A percentile compares a stretch with the other conserved stretches of the same genome.
Conservation (phyloP, 2,797 vertebrate genomes). For the Oryzias sinensis region DNA sequence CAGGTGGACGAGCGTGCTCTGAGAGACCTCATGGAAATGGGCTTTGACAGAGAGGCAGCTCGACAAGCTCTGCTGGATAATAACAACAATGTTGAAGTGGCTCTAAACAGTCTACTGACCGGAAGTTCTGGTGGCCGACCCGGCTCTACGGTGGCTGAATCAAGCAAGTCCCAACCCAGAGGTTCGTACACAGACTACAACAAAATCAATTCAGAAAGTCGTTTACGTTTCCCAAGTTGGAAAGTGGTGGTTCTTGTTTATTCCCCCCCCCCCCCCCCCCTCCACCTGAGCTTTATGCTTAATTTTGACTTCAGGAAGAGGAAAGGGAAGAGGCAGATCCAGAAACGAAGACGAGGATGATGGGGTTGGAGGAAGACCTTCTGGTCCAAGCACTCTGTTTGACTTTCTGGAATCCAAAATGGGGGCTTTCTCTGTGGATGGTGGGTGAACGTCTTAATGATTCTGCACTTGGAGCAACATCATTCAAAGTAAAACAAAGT, state of each 20-base stretch:
- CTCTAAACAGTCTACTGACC: constrained; percentile 90
- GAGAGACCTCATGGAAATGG: constrained; percentile 98
- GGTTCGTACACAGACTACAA: constrained; percentile 71
- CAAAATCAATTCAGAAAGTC: not conserved
- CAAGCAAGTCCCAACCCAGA: constrained; percentile 80
- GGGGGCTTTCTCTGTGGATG: constrained; percentile 91
- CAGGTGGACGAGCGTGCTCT: constrained; percentile 96
- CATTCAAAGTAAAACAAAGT: too few species aligned
- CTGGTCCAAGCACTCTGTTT: constrained; percentile 96
- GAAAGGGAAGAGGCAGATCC: constrained; percentile 87
- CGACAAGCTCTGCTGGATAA: constrained; percentile 95
- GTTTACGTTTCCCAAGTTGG: too few species aligned
- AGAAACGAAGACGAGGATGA: constrained; percentile 90
- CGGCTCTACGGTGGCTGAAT: constrained; percentile 69
- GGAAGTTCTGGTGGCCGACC: constrained; percentile 81
- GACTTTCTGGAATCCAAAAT: constrained; percentile 99
- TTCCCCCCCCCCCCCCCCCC: not conserved
- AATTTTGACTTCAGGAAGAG: constrained; percentile 77
- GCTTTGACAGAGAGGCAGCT: constrained; percentile 93
- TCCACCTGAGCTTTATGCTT: not conserved
- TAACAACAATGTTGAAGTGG: constrained; percentile 93
- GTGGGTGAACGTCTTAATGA: constrained; percentile 63
- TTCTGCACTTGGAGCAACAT: too few species aligned
- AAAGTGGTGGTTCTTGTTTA: not conserved
- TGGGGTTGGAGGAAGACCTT: constrained; percentile 88